Evolutionary conservation across 2,113 vertebrate species (phyloP).

Genomic region (Mixornis gularis): DNA sequence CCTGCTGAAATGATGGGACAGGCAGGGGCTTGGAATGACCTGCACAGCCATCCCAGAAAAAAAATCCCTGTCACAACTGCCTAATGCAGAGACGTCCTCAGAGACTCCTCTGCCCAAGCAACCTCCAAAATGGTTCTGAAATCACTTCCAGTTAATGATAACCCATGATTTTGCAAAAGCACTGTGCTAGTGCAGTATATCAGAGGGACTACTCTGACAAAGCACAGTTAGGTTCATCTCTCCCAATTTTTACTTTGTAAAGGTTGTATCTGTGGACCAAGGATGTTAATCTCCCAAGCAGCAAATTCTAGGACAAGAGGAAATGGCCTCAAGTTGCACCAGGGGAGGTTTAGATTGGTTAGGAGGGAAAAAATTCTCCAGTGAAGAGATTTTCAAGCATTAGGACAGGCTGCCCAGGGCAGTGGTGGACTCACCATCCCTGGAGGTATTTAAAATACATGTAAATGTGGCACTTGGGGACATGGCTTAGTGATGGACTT

Average conservation of each 20-base stretch:
- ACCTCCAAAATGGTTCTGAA: not conserved
- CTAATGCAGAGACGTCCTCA: not conserved
- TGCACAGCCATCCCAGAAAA: not conserved
- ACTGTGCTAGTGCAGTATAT: not conserved
- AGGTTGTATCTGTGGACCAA: not conserved
- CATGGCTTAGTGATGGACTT: not conserved
- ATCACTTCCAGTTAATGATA: not conserved
- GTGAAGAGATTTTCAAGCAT: rapidly evolving
- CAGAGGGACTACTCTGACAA: not conserved
- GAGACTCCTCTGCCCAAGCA: not conserved
- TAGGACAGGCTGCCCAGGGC: not conserved
- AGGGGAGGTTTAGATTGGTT: not conserved
- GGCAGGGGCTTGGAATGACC: not conserved
- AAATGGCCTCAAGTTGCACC: not conserved
- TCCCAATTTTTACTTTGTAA: not conserved
- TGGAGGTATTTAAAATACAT: not conserved
- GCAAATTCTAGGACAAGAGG: not conserved
- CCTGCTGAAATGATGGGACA: not conserved
- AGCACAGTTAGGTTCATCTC: not conserved
- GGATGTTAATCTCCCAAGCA: not conserved
- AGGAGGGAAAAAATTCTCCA: not conserved
- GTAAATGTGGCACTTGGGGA: not conserved
- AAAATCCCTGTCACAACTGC: not conserved
- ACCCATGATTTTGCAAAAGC: not conserved
- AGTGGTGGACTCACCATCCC: not conserved